phyloP scores from a whole-genome alignment of 1,140 invertebrate species.

The Eupristina koningsbergeri region DNA sequence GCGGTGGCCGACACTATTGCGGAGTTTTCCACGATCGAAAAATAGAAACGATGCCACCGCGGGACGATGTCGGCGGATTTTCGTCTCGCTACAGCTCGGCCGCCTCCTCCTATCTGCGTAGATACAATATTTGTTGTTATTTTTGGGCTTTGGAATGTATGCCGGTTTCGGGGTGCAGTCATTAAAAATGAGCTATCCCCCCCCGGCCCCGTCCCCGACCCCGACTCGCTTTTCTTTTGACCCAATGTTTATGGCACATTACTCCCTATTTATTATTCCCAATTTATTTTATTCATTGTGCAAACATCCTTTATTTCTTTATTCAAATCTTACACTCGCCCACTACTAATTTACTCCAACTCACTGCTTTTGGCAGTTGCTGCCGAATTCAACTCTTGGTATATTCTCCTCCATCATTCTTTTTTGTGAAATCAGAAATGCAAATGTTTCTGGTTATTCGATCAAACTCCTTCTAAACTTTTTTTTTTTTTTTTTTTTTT shows the following conservation, averaged over 20 bases:
- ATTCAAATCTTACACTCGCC: background rate
- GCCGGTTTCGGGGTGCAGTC: background rate
- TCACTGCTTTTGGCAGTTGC: no score
- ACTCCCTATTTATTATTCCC: background rate
- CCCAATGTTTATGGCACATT: background rate
- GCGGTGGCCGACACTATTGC: background rate
- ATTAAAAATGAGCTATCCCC: background rate
- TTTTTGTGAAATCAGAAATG: no score
- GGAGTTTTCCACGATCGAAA: conserved; percentile 35
- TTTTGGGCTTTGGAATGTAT: conserved; percentile 1
- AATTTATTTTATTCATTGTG: background rate
- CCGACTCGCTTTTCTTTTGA: background rate
- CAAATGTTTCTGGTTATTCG: no score
- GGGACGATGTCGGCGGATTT: background rate
- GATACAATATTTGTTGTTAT: conserved; percentile 10
- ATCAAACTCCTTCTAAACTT: no score
- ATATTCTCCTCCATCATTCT: no score
- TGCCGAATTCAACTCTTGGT: no score
- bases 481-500: no score
- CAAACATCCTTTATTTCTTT: background rate
- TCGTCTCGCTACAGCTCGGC: background rate
- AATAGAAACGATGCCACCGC: conserved; percentile 44
- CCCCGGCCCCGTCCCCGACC: no score
- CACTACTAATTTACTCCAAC: no score
- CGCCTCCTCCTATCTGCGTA: background rate